Conservation (phyloP, 2,113 vertebrate genomes). For the Paramisgurnus dabryanus region DNA sequence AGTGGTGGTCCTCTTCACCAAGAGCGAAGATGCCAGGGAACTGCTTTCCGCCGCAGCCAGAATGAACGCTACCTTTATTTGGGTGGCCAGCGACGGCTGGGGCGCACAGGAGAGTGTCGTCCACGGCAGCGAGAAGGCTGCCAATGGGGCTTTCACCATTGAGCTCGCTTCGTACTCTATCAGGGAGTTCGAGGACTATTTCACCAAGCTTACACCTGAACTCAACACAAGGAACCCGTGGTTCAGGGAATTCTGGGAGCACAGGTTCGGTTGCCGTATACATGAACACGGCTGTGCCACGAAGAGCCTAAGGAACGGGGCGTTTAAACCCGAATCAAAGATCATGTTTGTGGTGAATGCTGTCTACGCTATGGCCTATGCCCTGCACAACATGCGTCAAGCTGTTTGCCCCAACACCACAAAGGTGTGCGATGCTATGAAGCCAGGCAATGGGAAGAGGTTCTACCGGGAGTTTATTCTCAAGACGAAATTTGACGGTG, state of each 20-base stretch:
- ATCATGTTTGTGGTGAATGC: slow-evolving; percentile 97
- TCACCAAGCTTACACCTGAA: slow-evolving; percentile 85
- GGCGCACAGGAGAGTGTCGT: slow-evolving; percentile 95
- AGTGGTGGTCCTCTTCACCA: slow-evolving; percentile 92
- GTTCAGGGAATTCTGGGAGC: slow-evolving; percentile 98
- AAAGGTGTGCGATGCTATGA: slow-evolving; percentile 87
- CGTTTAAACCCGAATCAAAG: slow-evolving; percentile 95
- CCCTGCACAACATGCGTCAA: slow-evolving; percentile 91
- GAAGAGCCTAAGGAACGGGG: slow-evolving; percentile 80
- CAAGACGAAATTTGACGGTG: slow-evolving; percentile 95
- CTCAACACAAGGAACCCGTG: slow-evolving; percentile 95
- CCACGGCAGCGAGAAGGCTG: slow-evolving; percentile 86
- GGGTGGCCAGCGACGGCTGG: slow-evolving; percentile 99
- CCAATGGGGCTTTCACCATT: slow-evolving; percentile 93
- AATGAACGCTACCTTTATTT: slow-evolving; percentile 89
- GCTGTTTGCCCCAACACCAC: slow-evolving; percentile 88
- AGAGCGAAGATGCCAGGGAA: slow-evolving; percentile 92
- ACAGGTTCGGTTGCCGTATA: slow-evolving; percentile 90
- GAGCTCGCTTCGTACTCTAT: slow-evolving; percentile 93
- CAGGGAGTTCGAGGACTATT: slow-evolving; percentile 87
- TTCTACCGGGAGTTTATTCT: slow-evolving; percentile 98
- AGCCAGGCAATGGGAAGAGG: slow-evolving; percentile 87
- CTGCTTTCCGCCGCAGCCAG: slow-evolving; percentile 87
- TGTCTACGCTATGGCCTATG: slow-evolving; percentile 92
- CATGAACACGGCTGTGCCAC: slow-evolving; percentile 81